Conservation (phyloP, 2,113 vertebrate genomes). For the Megalops atlanticus region DNA sequence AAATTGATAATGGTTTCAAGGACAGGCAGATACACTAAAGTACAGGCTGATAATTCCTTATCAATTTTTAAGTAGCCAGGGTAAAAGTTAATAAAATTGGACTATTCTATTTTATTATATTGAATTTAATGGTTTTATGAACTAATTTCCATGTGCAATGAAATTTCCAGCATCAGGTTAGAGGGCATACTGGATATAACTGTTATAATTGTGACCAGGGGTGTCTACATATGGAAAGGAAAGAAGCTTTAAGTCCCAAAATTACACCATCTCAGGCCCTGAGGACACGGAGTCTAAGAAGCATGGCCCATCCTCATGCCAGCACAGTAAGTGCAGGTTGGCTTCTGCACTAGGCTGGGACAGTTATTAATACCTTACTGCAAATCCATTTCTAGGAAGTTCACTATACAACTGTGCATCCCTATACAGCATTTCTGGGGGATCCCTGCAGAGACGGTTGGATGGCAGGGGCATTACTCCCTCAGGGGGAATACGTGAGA, state of each 20-base stretch:
- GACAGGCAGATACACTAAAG: background rate
- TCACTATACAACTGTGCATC: background rate
- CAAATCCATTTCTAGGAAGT: background rate
- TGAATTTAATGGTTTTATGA: background rate
- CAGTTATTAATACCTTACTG: background rate
- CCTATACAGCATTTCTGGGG: background rate
- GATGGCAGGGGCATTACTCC: background rate
- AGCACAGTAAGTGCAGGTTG: background rate
- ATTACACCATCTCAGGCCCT: background rate
- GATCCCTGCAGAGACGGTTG: background rate
- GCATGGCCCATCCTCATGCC: background rate
- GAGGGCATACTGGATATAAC: background rate
- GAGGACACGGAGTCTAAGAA: background rate
- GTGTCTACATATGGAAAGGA: background rate
- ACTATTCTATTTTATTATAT: background rate
- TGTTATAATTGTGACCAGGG: background rate
- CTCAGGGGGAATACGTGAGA: background rate
- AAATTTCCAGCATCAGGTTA: background rate
- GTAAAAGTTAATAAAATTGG: too few species aligned
- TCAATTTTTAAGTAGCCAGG: background rate
- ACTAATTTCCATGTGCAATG: slow-evolving; percentile 1
- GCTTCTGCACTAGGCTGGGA: background rate
- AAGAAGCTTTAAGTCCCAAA: background rate
- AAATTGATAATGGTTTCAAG: background rate
- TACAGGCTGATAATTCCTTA: background rate